Evolutionary conservation across 2,113 vertebrate species (phyloP), one percentile per base, ranked within the genome.

Genomic region (Coptodon bakossiorum): DNA sequence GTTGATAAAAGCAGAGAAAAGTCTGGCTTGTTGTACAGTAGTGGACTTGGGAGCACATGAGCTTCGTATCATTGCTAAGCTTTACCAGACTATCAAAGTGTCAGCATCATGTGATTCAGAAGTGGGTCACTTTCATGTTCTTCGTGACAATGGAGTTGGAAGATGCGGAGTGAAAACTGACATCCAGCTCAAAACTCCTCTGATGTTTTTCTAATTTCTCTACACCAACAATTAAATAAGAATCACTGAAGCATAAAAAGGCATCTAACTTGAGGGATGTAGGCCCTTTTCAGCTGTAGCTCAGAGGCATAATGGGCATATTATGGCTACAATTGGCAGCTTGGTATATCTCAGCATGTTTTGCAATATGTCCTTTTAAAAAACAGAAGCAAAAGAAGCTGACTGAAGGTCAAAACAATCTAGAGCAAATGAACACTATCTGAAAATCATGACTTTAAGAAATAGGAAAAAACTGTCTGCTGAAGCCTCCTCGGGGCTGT

Each of bases 1-100:
- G 6, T 80, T 89, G 84, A 91, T 87, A 87, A 88, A 17, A 27
- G 36, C 50, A 80, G 48, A 52, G 86, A 87, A 80, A 76, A 5
- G 40, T 92, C 86, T 87, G 66, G 63, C 38, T 81, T 61, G 57
- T 38, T 57, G 9, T 53, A 19, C 54, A 31, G 27, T 19, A 31
- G 16, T 50, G 71, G 40, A 48, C 24, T 48, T 76, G 24, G 9
- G 71, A 76, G 16, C 71, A 45, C 22, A 27, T 45, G 68, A 73
- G 40, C 6, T 73, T 3, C 9, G 22, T 45, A 45, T 73, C 22
- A 27, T 17, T 73, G 68, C 68, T 73, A 40, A 36, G 38, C 40
- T 45, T 45, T 73, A 45, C 68, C 40, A 48, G 43, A 29, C 40
- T 48, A 29, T 76, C 68, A 29, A 73, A 27, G 68, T 7, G 68